These are phyloP conservation scores for Ctenosaura bakeri DNA, from an alignment of 2,797 vertebrate species.

Conservation along the genomic window DNA sequence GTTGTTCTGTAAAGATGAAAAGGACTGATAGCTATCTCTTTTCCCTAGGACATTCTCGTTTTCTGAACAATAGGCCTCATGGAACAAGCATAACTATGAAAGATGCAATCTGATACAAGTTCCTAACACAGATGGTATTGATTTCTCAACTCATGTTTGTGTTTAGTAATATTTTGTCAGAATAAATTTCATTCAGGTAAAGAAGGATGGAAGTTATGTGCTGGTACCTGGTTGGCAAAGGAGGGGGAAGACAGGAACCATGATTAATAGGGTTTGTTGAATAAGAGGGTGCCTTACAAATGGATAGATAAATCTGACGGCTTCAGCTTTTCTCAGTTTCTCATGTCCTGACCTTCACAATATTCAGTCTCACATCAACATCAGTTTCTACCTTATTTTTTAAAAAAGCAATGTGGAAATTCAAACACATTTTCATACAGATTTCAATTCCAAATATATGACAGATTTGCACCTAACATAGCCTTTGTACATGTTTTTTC, in stretches of 20 bases:
- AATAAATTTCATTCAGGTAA: neutral
- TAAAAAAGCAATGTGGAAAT: neutral
- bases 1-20: slow-evolving; percentile 33
- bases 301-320: no score
- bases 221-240: neutral
- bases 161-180: slow-evolving; percentile 20
- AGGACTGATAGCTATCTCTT: slow-evolving; percentile 7
- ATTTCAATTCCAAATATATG: neutral
- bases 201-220: neutral
- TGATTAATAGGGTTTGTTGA: neutral
- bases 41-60: slow-evolving; percentile 13
- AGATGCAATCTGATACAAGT: neutral
- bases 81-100: neutral
- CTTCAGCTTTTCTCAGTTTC: no score
- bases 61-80: slow-evolving; percentile 17
- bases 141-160: slow-evolving; percentile 21
- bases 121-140: slow-evolving; percentile 12
- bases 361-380: neutral
- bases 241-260: neutral
- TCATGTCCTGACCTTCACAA: neutral
- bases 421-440: neutral
- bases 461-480: neutral
- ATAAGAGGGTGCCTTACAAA: neutral
- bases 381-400: neutral
- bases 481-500: neutral